A percentile compares a stretch with the other conserved stretches of the same genome.
Evolutionary conservation across 2,797 vertebrate genomes (phyloP).

Genomic region (Clarias fuscus): DNA sequence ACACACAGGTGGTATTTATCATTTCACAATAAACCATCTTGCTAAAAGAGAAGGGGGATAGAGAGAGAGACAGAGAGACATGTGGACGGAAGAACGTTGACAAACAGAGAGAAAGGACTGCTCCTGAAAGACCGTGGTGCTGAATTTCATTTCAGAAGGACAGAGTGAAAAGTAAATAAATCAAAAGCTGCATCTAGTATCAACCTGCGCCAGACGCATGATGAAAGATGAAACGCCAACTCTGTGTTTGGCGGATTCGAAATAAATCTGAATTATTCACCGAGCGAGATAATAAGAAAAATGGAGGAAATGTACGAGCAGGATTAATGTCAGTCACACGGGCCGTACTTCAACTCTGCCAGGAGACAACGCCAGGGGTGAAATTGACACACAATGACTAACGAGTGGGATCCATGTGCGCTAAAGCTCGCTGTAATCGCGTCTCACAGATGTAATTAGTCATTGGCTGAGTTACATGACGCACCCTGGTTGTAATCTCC

Average conservation of each 20-base stretch:
- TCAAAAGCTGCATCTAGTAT: constrained; percentile 42
- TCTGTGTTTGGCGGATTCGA: constrained; percentile 22
- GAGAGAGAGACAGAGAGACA: background rate
- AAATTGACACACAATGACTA: constrained; percentile 73
- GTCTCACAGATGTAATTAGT: constrained; percentile 82
- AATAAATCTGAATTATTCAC: constrained; percentile 46
- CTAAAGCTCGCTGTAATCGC: constrained; percentile 77
- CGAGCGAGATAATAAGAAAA: constrained; percentile 33
- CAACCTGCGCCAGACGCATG: constrained; percentile 32
- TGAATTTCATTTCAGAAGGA: constrained; percentile 42
- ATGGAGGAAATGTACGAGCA: constrained; percentile 42
- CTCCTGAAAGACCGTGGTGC: constrained; percentile 11
- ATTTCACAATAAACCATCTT: background rate
- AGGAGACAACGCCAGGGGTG: constrained; percentile 63
- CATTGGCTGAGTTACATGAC: constrained; percentile 64
- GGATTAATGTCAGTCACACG: constrained; percentile 67
- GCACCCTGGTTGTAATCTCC: constrained; percentile 52
- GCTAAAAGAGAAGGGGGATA: background rate
- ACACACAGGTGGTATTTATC: background rate
- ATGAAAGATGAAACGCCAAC: constrained; percentile 39
- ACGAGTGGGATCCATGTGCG: constrained; percentile 74
- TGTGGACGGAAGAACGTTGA: background rate
- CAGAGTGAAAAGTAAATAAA: constrained; percentile 40
- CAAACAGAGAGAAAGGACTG: constrained; percentile 38
- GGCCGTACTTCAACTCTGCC: constrained; percentile 45